These are phyloP conservation scores for Cheilosia vulpina DNA, from an alignment of 2,888 invertebrate genomes.

Conservation along the genomic window DNA sequence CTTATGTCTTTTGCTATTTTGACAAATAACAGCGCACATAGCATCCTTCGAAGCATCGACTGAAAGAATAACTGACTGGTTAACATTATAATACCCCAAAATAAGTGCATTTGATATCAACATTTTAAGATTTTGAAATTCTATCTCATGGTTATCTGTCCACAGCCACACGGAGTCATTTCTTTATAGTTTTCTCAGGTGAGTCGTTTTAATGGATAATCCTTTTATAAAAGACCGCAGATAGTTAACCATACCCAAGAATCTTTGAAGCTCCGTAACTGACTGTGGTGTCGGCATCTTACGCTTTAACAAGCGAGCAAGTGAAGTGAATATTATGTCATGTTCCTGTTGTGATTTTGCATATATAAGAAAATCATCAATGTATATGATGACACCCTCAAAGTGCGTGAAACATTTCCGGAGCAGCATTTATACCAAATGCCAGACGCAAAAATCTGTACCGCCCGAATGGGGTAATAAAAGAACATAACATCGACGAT, in stretches of 20 bases:
- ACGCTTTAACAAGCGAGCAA: slow-evolving; percentile 8
- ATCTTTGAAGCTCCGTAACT: slow-evolving; percentile 34
- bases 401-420: slow-evolving; percentile 71
- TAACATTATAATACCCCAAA: slow-evolving; percentile 66
- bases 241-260: slow-evolving; percentile 62
- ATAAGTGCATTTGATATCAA: slow-evolving; percentile 41
- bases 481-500: slow-evolving; percentile 19
- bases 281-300: slow-evolving; percentile 31
- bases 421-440: slow-evolving; percentile 54
- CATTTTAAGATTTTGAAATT: slow-evolving; percentile 48
- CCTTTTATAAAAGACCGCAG: slow-evolving; percentile 53
- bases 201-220: slow-evolving; percentile 41
- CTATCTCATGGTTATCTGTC: slow-evolving; percentile 32
- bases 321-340: slow-evolving; percentile 29
- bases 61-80: slow-evolving; percentile 66
- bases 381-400: slow-evolving; percentile 48
- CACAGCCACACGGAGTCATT: slow-evolving; percentile 55
- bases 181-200: slow-evolving; percentile 38
- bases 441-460: slow-evolving; percentile 37
- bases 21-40: slow-evolving; percentile 52
- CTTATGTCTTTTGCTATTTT: slow-evolving; percentile 32
- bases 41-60: slow-evolving; percentile 66
- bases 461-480: slow-evolving; percentile 21
- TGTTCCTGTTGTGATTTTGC: slow-evolving; percentile 42
- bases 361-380: slow-evolving; percentile 47